phyloP scores from a whole-genome alignment of 2,113 vertebrate genomes.

The Callipepla californica region DNA sequence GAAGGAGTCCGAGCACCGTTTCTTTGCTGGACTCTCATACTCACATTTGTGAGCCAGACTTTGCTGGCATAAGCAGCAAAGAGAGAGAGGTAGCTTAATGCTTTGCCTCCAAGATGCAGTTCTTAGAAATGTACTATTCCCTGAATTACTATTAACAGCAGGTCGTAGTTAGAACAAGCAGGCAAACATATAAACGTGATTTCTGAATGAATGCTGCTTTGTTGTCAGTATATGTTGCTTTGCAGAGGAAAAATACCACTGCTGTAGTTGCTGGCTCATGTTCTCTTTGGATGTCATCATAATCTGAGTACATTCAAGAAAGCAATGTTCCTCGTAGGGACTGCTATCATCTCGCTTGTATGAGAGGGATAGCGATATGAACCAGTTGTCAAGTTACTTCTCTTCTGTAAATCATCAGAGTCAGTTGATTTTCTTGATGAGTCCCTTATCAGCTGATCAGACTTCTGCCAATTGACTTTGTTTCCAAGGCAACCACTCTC shows the following conservation, averaged over 20 bases:
- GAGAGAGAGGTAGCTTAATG: background rate
- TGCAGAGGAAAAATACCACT: background rate
- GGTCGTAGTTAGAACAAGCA: background rate
- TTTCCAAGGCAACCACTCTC: constrained; percentile 63
- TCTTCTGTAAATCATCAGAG: constrained; percentile 25
- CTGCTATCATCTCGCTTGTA: background rate
- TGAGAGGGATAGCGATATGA: background rate
- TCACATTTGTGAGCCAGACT: background rate
- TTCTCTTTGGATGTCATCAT: background rate
- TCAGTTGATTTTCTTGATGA: constrained; percentile 59
- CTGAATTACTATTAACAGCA: background rate
- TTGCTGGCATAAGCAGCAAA: background rate
- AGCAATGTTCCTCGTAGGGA: background rate
- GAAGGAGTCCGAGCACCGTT: background rate
- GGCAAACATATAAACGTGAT: background rate
- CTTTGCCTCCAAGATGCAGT: background rate
- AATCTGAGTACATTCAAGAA: background rate
- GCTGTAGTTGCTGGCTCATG: background rate
- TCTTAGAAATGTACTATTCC: background rate
- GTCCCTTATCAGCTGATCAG: constrained; percentile 41
- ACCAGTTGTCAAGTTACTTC: constrained; percentile 14
- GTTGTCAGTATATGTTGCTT: background rate
- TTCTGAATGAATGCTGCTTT: background rate
- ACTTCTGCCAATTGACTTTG: constrained; percentile 65
- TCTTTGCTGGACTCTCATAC: background rate